These are phyloP conservation scores for Allygus modestus DNA, from an alignment of 2,888 invertebrate genomes.

Conservation along the genomic window DNA sequence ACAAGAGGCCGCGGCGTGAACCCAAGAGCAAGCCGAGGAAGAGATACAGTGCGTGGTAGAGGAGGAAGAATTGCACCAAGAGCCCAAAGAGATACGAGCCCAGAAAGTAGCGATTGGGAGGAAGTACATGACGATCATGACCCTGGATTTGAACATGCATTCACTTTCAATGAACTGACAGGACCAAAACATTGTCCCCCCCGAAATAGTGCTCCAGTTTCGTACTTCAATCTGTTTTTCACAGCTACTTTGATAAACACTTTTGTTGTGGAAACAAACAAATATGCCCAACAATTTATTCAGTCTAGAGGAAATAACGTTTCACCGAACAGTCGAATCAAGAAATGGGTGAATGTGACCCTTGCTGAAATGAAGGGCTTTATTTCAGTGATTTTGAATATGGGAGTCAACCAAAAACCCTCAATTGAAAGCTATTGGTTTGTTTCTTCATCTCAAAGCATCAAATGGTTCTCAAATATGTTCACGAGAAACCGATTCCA, in stretches of 20 bases:
- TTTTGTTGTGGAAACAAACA: conserved; percentile 52
- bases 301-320: not conserved
- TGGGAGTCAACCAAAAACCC: conserved; percentile 47
- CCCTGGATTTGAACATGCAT: too few species aligned
- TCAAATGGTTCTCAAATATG: too few species aligned
- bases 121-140: conserved; percentile 49
- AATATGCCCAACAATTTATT: conserved; percentile 12
- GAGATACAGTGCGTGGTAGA: too few species aligned
- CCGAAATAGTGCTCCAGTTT: conserved; percentile 16
- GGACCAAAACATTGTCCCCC: conserved; percentile 57
- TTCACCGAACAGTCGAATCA: conserved; percentile 13
- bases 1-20: not conserved
- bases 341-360: conserved; percentile 28
- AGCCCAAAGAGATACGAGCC: too few species aligned
- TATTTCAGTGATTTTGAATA: conserved; percentile 42
- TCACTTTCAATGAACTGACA: conserved; percentile 23
- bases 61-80: too few species aligned
- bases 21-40: not conserved
- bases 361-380: conserved; percentile 53
- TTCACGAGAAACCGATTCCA: not conserved
- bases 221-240: conserved; percentile 42
- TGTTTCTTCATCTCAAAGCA: not conserved
- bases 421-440: conserved; percentile 29
- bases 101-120: conserved; percentile 53
- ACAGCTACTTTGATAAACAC: conserved; percentile 6